Conservation (phyloP, 2,888 invertebrate species). For the Tenthredo notha region DNA sequence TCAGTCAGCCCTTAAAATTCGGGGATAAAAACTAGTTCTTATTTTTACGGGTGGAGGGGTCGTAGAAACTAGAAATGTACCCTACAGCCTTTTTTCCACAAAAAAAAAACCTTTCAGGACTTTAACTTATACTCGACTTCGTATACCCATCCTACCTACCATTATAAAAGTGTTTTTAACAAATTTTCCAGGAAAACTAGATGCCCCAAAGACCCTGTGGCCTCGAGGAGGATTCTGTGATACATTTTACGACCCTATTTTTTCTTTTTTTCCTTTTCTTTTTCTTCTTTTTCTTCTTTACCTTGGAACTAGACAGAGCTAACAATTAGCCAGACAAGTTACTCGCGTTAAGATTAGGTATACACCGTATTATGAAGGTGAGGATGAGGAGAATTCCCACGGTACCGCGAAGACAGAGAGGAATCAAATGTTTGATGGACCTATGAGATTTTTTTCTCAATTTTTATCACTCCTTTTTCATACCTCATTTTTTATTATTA, state of each 20-base stretch:
- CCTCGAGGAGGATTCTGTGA: neutral
- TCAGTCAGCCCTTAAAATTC: neutral
- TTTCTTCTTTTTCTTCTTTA: neutral
- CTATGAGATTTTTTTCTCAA: neutral
- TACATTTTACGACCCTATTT: slow-evolving; percentile 26
- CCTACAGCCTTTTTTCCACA: neutral
- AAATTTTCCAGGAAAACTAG: neutral
- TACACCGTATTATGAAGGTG: neutral
- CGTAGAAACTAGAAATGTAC: neutral
- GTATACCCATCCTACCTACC: neutral
- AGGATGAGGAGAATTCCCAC: slow-evolving; percentile 19
- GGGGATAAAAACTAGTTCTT: neutral
- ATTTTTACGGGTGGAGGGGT: neutral
- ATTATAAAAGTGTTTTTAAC: neutral
- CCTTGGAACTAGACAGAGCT: neutral
- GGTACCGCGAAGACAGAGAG: neutral
- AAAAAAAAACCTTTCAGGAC: neutral
- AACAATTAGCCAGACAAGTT: slow-evolving; percentile 2
- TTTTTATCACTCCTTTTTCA: neutral
- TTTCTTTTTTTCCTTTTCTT: neutral
- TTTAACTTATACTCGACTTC: neutral
- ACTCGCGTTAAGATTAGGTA: neutral
- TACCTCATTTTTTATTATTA: neutral
- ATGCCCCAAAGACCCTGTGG: neutral
- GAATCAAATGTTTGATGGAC: neutral